Percentiles rank a stretch among this genome's conserved stretches.
These are phyloP conservation scores for Tetramorium bicarinatum DNA, from an alignment of 2,888 invertebrate species.

Conservation along the genomic window DNA sequence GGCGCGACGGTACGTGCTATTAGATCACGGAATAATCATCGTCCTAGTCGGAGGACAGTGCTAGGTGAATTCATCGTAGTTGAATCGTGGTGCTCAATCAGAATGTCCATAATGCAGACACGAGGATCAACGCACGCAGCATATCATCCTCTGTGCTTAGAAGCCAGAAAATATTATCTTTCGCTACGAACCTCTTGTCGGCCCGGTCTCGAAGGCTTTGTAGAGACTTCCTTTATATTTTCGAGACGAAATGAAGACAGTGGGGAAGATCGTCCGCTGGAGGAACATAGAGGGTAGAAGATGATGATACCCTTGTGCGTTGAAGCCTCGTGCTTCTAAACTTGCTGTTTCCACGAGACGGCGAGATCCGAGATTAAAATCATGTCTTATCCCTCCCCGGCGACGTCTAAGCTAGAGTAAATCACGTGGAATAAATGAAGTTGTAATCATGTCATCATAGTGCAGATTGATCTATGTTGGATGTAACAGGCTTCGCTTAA, in stretches of 20 bases:
- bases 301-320: conserved; percentile 31
- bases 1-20: conserved; percentile 46
- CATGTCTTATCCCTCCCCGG: not conserved
- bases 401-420: conserved; percentile 24
- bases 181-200: conserved; percentile 12
- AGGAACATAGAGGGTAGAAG: not conserved
- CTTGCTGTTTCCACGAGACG: conserved; percentile 36
- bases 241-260: conserved; percentile 38
- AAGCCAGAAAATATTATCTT: conserved; percentile 56
- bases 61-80: conserved; percentile 39
- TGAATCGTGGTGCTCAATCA: conserved; percentile 19
- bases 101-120: conserved; percentile 34
- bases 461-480: conserved; percentile 39
- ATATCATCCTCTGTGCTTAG: conserved; percentile 32
- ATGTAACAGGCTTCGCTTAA: not conserved
- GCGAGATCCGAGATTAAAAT: conserved; percentile 42
- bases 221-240: conserved; percentile 41
- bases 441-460: conserved; percentile 43
- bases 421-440: conserved; percentile 45
- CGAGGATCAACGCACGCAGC: conserved; percentile 1
- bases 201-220: not conserved
- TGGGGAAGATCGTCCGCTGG: not conserved
- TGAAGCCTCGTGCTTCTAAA: conserved; percentile 10
- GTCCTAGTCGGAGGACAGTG: conserved; percentile 33
- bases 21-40: conserved; percentile 56